Conservation (phyloP, 1,140 invertebrate genomes). For the Holcopasites calliopsidis region DNA sequence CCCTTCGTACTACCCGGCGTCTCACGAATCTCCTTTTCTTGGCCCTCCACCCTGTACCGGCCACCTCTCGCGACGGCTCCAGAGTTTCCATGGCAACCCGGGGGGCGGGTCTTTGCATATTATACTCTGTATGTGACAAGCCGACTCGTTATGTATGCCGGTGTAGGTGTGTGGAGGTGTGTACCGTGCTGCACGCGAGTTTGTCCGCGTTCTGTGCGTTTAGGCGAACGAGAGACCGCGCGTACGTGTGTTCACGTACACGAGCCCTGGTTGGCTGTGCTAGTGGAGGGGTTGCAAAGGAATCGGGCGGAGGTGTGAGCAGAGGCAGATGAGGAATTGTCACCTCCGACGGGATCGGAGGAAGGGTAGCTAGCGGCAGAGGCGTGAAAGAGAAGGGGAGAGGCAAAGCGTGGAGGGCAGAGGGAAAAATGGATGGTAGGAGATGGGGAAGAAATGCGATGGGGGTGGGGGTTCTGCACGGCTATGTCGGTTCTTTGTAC, state of each 20-base stretch:
- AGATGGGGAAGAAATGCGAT: slow-evolving; percentile 33
- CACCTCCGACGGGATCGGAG: slow-evolving; percentile 63
- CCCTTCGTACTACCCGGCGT: slow-evolving; percentile 56
- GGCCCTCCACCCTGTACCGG: slow-evolving; percentile 65
- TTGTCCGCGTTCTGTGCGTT: slow-evolving; percentile 21
- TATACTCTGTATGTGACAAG: slow-evolving; percentile 76
- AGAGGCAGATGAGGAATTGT: slow-evolving; percentile 75
- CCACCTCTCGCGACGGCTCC: slow-evolving; percentile 72
- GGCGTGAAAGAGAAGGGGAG: background rate
- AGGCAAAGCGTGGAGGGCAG: background rate
- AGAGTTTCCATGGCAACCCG: slow-evolving; percentile 72
- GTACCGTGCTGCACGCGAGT: slow-evolving; percentile 24
- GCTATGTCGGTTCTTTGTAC: slow-evolving; percentile 66
- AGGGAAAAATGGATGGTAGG: too few species aligned
- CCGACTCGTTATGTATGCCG: slow-evolving; percentile 72
- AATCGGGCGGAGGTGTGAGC: slow-evolving; percentile 67
- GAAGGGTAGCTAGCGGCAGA: slow-evolving; percentile 43
- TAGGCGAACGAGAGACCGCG: slow-evolving; percentile 18
- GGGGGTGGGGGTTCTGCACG: slow-evolving; percentile 24
- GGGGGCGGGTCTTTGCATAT: slow-evolving; percentile 77
- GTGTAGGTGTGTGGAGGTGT: slow-evolving; percentile 58
- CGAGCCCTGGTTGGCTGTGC: slow-evolving; percentile 30
- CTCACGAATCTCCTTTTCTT: slow-evolving; percentile 57
- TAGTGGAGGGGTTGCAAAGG: slow-evolving; percentile 57
- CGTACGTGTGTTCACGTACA: background rate